phyloP scores from a whole-genome alignment of 1,140 invertebrate genomes.

The Panonychus citri region DNA sequence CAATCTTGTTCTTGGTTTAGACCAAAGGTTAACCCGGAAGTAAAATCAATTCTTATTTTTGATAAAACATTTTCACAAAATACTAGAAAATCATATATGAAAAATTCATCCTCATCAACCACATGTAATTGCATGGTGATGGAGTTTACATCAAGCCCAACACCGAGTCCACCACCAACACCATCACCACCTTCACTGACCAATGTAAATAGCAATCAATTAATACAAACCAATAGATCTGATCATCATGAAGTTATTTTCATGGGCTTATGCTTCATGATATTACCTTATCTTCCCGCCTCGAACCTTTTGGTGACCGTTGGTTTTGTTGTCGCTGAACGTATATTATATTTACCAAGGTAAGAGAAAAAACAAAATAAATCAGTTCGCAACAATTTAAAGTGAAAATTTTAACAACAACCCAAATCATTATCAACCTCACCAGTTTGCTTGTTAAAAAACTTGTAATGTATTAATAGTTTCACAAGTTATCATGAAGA shows the following conservation, averaged over 20 bases:
- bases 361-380: too few species aligned
- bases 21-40: too few species aligned
- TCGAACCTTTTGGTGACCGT: conserved; percentile 93
- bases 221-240: too few species aligned
- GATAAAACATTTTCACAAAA: too few species aligned
- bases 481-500: too few species aligned
- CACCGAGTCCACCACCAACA: not conserved
- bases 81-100: too few species aligned
- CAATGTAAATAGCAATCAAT: too few species aligned
- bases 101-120: too few species aligned
- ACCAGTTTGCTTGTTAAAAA: too few species aligned
- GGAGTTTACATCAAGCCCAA: not conserved
- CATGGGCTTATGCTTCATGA: conserved; percentile 20
- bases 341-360: conserved; percentile 82
- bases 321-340: conserved; percentile 86
- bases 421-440: not conserved
- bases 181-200: not conserved
- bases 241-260: not conserved
- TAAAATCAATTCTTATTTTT: too few species aligned
- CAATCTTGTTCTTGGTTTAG: too few species aligned
- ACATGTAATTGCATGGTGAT: not conserved
- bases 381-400: not conserved
- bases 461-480: too few species aligned
- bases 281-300: conserved; percentile 74
- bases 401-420: not conserved